phyloP scores from a whole-genome alignment of 2,797 vertebrate genomes.

The Anguilla obscura region DNA sequence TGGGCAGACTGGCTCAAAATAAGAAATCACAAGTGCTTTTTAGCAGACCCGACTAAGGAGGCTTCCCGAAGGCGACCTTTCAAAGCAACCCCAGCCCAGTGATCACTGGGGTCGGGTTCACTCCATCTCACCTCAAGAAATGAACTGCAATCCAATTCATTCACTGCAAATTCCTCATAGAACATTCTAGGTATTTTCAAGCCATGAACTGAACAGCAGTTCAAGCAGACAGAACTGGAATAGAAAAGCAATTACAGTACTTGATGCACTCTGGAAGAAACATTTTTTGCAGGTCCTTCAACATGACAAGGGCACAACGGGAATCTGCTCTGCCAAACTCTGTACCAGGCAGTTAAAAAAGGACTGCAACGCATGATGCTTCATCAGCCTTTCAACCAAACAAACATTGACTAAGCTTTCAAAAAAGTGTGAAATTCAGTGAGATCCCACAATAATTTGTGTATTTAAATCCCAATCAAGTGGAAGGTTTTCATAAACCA shows the following conservation, averaged over 20 bases:
- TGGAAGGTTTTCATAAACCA: background rate
- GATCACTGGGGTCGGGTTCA: background rate
- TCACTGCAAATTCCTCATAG: background rate
- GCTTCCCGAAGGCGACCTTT: background rate
- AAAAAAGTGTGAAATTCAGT: background rate
- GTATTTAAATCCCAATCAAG: background rate
- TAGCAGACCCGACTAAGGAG: too few species aligned
- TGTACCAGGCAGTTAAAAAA: background rate
- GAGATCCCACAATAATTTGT: background rate
- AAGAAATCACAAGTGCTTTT: too few species aligned
- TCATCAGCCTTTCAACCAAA: background rate
- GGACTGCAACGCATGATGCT: background rate
- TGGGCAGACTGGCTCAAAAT: background rate
- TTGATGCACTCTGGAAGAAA: background rate
- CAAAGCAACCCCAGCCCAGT: background rate
- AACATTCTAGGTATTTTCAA: background rate
- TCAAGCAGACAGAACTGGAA: background rate
- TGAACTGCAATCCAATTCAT: background rate
- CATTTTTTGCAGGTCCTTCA: background rate
- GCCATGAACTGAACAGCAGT: background rate
- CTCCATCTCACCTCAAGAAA: background rate
- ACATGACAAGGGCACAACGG: background rate
- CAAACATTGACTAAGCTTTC: background rate
- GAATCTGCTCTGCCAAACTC: background rate
- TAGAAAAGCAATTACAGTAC: background rate